Evolutionary conservation across 2,888 invertebrate species (phyloP), one percentile per base, ranked within the genome.

Genomic region (Melolontha melolontha): DNA sequence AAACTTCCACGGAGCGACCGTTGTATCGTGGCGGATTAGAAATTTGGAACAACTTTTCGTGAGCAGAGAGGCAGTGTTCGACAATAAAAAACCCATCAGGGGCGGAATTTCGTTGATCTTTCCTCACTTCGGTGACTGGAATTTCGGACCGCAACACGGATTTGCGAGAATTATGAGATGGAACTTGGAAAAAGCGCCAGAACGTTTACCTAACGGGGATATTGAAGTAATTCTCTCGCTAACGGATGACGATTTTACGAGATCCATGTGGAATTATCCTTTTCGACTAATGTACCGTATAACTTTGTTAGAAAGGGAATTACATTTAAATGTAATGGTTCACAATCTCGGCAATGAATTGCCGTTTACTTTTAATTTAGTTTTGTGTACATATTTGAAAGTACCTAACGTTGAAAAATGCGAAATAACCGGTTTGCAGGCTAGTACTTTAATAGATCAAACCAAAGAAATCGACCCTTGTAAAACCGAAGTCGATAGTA

Each of bases 41-140:
- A 69, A 74, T n/a, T 22, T 70, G 10, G 75, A 76, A 62, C 76
- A 75, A 68, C 64, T 76, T 1, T 75, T 75, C 62, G 69, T 71
- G 0, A 72, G 70, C 41, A 66, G 68, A 59, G 49, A 52, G 41
- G 67, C 74, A 7, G 39, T 66, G 7, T 72, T 70, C 34, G 72
- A 75, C 52, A 55, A 63, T 10, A 69, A 70, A 27, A 62, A 50
- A 29, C 57, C 70, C n/a, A 72, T 74, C 17, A 50, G 69, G 16
- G 76, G 75, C 1, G 76, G 76, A 16, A 70, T 76, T 12, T 66
- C 71, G 41, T 39, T 75, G 17, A 67, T 74, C 40, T 76, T 75
- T 65, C 76, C 76, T 7, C 71, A 68, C 16, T 72, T 67, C 55
- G 71, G 71, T 11, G 27, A 50, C 12, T 75, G 75, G 75, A 54